phyloP scores from a whole-genome alignment of 2,888 invertebrate genomes.

The Malthinus seriepunctatus region DNA sequence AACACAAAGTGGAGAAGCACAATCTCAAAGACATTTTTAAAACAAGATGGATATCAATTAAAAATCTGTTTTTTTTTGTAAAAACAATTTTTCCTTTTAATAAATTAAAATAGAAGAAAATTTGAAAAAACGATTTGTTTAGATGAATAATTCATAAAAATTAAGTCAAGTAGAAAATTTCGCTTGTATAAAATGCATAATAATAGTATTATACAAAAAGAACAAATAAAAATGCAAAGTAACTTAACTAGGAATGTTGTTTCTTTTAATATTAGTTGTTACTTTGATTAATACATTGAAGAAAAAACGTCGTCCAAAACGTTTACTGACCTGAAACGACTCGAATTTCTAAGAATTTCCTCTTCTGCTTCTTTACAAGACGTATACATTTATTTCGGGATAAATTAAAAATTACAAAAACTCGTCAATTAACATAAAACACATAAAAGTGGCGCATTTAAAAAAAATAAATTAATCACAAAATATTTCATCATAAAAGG shows the following conservation, averaged over 20 bases:
- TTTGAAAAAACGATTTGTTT: too few species aligned
- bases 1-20: conserved; percentile 31
- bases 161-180: too few species aligned
- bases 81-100: too few species aligned
- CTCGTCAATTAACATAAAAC: conserved; percentile 47
- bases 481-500: conserved; percentile 46
- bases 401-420: conserved; percentile 22
- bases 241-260: conserved; percentile 1
- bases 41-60: too few species aligned
- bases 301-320: conserved; percentile 2
- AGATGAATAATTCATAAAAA: too few species aligned
- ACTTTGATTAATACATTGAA: conserved; percentile 2
- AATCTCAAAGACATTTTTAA: too few species aligned
- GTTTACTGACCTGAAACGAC: conserved; percentile 18
- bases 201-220: too few species aligned
- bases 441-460: conserved; percentile 42
- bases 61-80: too few species aligned
- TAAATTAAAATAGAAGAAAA: too few species aligned
- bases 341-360: conserved; percentile 21
- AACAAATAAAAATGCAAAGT: neutral
- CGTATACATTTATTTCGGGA: neutral
- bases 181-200: too few species aligned
- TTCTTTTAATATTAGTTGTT: neutral
- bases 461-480: conserved; percentile 45
- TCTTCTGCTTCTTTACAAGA: too few species aligned